These are phyloP conservation scores for Poecilia velifera DNA, from an alignment of 2,797 vertebrate species.

Conservation along the genomic window DNA sequence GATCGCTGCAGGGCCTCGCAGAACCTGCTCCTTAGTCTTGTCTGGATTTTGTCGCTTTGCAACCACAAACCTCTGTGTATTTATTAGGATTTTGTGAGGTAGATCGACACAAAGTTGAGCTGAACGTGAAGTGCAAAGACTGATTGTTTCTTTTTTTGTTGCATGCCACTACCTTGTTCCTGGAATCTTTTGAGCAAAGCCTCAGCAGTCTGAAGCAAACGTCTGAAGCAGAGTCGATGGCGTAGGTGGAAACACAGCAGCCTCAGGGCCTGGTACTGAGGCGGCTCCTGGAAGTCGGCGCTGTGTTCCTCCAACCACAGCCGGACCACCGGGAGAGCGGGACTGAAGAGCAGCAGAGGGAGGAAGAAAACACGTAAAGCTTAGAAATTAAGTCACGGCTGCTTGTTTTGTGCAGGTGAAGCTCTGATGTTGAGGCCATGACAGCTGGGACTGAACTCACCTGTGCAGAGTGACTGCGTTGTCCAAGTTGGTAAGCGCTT, in stretches of 20 bases:
- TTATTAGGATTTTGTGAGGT: neutral
- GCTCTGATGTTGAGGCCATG: neutral
- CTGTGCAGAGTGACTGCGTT: conserved; percentile 63
- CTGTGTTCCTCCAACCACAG: conserved; percentile 85
- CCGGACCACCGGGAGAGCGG: conserved; percentile 65
- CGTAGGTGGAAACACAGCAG: conserved; percentile 75
- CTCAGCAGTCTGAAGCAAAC: conserved; percentile 68
- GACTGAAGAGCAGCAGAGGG: conserved; percentile 45
- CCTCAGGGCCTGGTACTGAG: conserved; percentile 76
- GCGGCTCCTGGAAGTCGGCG: conserved; percentile 85
- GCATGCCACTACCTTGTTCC: conserved; percentile 62
- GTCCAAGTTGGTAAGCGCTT: conserved; percentile 60
- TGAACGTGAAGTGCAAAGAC: neutral
- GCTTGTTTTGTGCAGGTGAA: neutral
- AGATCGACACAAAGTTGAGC: neutral
- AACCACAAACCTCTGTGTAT: neutral
- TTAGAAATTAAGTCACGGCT: neutral
- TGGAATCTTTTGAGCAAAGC: conserved; percentile 77
- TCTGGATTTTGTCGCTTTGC: neutral
- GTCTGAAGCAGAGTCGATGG: conserved; percentile 71
- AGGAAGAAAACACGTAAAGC: neutral
- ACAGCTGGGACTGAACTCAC: conserved; percentile 55
- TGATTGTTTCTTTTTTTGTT: neutral
- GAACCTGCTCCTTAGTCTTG: neutral
- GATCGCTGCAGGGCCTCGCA: neutral